These are phyloP conservation scores for Scotopteryx bipunctaria DNA, from an alignment of 2,888 invertebrate species.

Conservation along the genomic window DNA sequence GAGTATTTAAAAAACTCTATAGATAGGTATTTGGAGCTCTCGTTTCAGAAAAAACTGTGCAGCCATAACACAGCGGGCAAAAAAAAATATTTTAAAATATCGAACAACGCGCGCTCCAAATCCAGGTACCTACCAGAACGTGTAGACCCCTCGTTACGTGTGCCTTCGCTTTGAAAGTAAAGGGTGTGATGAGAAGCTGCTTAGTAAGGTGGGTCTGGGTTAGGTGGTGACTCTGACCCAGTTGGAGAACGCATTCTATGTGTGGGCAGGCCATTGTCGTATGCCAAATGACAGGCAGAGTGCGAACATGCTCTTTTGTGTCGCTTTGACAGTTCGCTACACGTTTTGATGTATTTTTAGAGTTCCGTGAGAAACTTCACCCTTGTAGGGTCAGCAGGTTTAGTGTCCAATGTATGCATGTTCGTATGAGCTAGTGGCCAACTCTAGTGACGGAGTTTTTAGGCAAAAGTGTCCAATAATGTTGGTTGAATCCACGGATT, in stretches of 20 bases:
- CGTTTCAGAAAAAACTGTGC: neutral
- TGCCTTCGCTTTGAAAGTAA: slow-evolving; percentile 10
- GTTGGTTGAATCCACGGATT: too few relatives aligned
- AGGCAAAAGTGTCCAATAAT: too few relatives aligned
- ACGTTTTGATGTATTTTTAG: neutral
- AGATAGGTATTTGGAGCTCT: too few relatives aligned
- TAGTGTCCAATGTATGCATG: too few relatives aligned
- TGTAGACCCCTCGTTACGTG: slow-evolving; percentile 26
- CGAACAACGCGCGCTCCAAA: slow-evolving; percentile 33
- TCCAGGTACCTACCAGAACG: slow-evolving; percentile 30
- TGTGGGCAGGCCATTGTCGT: slow-evolving; percentile 41
- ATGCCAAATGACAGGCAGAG: slow-evolving; percentile 42
- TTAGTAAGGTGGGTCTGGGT: slow-evolving; percentile 24
- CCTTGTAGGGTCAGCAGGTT: too few relatives aligned
- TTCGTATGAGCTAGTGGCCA: too few relatives aligned
- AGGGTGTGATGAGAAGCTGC: slow-evolving; percentile 14
- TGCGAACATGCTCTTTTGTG: slow-evolving; percentile 9
- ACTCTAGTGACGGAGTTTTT: too few relatives aligned
- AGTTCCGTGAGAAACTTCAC: neutral
- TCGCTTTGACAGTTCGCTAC: slow-evolving; percentile 6
- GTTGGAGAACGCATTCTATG: slow-evolving; percentile 45
- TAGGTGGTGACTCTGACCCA: slow-evolving; percentile 45
- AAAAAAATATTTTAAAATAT: slow-evolving; percentile 29
- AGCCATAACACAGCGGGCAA: slow-evolving; percentile 6
- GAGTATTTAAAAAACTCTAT: too few relatives aligned